Base-by-base conservation (phyloP, 2,113 vertebrate species). In the Ramphastos sulfuratus region DNA sequence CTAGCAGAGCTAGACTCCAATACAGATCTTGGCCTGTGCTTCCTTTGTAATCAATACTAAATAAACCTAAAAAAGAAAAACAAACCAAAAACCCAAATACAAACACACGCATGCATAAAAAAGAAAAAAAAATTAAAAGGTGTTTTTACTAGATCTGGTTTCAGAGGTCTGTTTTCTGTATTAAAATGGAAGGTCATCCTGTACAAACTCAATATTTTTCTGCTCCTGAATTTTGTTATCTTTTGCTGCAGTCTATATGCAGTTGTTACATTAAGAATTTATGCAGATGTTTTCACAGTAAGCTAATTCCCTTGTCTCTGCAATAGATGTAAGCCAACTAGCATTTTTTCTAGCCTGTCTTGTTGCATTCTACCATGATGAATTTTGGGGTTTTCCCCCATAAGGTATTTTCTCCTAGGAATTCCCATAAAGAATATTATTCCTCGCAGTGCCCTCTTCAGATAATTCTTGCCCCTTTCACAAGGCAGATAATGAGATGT, bases 121-220 rank as follows among this genome's bases (percentile, higher is more conserved):
- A 54, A 25, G 30, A n/a, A 42, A 50, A 42, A 50, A n/a, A 46
- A 59, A 13, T 61, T 21, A 10, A 19, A 10, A 28, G 13, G 27
- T 88, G 50, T 63, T 95, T 95, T 95, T 93, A 76, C 73, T 91
- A 95, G 84, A 33, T 92, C 63, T 87, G 25, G 39, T 94, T 96
- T 94, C 85, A 86, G 54, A 67, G 71, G 76, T 89, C 67, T 94
- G 92, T 88, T 91, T 95, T 94, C 87, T 95, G 70, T 93, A 88
- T 80, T 81, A 66, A 95, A 95, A 88, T 56, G 55, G 61, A 90
- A 85, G 63, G 85, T 75, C 87, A 90, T 88, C 24, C 44, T 91
- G 76, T 66, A 90, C 39, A 88, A 92, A 88, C 56, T 59, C 44
- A 74, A 6, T 81, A 87, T 55, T 87, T 91, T 87, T 92, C 93